phyloP scores from a whole-genome alignment of 2,113 vertebrate genomes.

The Pantherophis guttatus region DNA sequence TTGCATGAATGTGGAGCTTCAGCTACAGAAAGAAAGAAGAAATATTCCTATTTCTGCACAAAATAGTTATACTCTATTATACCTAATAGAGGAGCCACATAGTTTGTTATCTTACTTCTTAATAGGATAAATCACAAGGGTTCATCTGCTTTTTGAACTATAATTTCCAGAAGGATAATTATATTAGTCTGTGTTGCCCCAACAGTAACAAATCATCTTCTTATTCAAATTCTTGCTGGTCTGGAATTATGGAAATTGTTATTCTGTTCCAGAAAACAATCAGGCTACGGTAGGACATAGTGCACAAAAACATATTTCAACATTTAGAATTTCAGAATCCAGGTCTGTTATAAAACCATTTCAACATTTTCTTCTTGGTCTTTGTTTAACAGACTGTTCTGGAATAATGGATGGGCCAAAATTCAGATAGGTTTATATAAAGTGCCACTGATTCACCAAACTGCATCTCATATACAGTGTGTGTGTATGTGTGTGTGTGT shows the following conservation, averaged over 20 bases:
- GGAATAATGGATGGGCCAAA: not conserved
- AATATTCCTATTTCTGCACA: not conserved
- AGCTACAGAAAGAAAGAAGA: not conserved
- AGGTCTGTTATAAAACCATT: not conserved
- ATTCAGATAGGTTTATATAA: not conserved
- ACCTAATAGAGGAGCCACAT: not conserved
- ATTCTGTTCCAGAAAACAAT: not conserved
- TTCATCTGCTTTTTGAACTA: not conserved
- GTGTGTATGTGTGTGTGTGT: too few relatives aligned
- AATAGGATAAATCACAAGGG: not conserved
- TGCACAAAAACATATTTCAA: not conserved
- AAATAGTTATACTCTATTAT: not conserved
- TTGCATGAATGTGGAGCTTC: not conserved
- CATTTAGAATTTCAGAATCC: not conserved
- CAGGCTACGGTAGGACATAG: not conserved
- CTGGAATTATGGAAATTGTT: not conserved
- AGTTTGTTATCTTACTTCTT: not conserved
- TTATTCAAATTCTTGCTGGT: not conserved
- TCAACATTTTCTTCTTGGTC: not conserved
- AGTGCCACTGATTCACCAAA: not conserved
- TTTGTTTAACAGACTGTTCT: not conserved
- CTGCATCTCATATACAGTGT: not conserved
- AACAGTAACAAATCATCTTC: not conserved
- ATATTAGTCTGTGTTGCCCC: not conserved
- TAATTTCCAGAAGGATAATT: not conserved